Conservation (phyloP, 2,888 invertebrate genomes). For the Cheilosia soror region DNA sequence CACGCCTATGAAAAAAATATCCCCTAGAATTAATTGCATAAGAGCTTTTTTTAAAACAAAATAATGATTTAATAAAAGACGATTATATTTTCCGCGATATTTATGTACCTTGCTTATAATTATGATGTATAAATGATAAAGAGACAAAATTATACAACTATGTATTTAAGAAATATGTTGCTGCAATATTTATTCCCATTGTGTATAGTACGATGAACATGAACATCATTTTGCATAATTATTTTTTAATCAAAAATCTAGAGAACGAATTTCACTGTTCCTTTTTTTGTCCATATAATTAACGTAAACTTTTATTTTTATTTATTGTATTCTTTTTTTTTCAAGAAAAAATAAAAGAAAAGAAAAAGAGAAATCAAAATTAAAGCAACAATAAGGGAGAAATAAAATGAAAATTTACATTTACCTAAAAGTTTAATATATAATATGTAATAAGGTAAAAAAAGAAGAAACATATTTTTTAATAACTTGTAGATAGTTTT, state of each 20-base stretch:
- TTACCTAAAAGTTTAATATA: slow-evolving; percentile 62
- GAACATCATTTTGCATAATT: slow-evolving; percentile 23
- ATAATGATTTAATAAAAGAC: slow-evolving; percentile 22
- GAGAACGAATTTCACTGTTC: background rate
- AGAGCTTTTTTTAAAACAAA: slow-evolving; percentile 57
- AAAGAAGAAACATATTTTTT: slow-evolving; percentile 61
- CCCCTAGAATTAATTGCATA: slow-evolving; percentile 39
- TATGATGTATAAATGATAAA: slow-evolving; percentile 19
- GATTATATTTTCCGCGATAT: slow-evolving; percentile 60
- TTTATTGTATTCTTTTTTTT: slow-evolving; percentile 9
- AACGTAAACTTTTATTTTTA: slow-evolving; percentile 1
- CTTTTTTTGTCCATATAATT: background rate
- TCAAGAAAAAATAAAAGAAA: background rate
- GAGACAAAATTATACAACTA: slow-evolving; percentile 1
- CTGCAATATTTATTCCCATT: slow-evolving; percentile 27
- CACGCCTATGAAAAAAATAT: slow-evolving; percentile 45
- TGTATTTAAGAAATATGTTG: slow-evolving; percentile 32
- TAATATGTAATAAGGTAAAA: slow-evolving; percentile 53
- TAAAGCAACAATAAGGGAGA: slow-evolving; percentile 59
- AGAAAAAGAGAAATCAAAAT: slow-evolving; percentile 43
- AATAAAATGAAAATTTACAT: slow-evolving; percentile 37
- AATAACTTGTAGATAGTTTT: slow-evolving; percentile 73
- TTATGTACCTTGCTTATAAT: slow-evolving; percentile 70
- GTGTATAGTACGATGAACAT: background rate
- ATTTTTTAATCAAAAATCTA: slow-evolving; percentile 10